Base-by-base conservation (phyloP, 2,888 invertebrate genomes). In the Heliconius erato region DNA sequence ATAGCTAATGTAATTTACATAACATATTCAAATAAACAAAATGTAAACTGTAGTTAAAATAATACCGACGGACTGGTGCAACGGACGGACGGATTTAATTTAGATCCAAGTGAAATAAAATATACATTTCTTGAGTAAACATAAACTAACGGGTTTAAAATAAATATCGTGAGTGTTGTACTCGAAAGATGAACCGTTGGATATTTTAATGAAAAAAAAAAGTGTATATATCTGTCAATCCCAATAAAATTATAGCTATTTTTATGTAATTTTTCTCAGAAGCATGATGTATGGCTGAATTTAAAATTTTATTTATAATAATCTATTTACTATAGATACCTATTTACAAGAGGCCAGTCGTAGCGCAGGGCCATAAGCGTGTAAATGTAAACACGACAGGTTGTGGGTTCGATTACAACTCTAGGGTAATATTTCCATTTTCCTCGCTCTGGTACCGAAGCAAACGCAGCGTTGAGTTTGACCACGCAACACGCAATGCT, bases 61-160 rank as follows among this genome's bases (percentile, higher is more conserved):
- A 9, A 76, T 63, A 54, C 74, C 63, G 19, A 44, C 40, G 12
- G 23, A 68, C 19, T 78, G 67, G 67, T 78, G 49, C 68, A 78
- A 78, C 26, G 23, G 54, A 54, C 54, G 54, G 7, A 78, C 40
- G 19, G 11, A 11, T 32, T 68, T n/a, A 49, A 78, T 49, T 44
- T 67, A 78, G 67, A 78, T 28, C 28, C 28, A 78, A 78, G 78
- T 78, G 49, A 44, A 67, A 67, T 67, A 49, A 72, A 78, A 44
- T 44, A 68, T 19, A 28, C 14, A 77, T n/a, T 4, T 65, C 26
- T 65, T 16, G 59, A 65, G 4, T n/a, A 77, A 77, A 65, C 40
- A 77, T 40, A 76, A 7, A 40, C 11, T 7, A 63, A 63, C 32
- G n/a, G 19, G n/a, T 59, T 23, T 69, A n/a, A 28, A 28, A 69